Percentiles rank a stretch among this genome's conserved stretches.
Conservation (phyloP, 64 coral and sea anemone genomes). For the Montipora cactus region DNA sequence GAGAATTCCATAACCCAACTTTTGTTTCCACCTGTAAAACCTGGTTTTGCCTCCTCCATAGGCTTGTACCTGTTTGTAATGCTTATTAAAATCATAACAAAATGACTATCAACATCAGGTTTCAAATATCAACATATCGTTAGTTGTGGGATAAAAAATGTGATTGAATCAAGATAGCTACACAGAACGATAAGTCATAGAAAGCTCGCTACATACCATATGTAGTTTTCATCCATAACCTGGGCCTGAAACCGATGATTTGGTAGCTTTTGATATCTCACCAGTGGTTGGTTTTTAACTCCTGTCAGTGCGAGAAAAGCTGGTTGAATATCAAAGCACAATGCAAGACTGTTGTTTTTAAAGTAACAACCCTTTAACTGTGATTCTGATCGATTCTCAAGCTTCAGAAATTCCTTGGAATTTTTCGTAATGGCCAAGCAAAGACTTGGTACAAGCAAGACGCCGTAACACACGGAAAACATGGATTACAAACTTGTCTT, state of each 20-base stretch:
- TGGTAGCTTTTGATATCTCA: not conserved
- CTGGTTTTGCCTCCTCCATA: too few relatives aligned
- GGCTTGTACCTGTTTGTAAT: too few relatives aligned
- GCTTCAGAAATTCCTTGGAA: not conserved
- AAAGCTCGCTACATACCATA: not conserved
- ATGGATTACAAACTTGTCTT: not conserved
- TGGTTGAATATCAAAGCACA: conserved; percentile 37
- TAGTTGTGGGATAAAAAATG: not conserved
- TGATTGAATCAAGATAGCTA: too few relatives aligned
- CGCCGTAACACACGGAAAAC: not conserved
- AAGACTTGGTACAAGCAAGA: not conserved
- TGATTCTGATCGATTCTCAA: conserved; percentile 15
- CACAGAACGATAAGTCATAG: not conserved
- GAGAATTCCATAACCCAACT: too few relatives aligned
- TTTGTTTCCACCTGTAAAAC: too few relatives aligned
- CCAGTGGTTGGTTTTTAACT: not conserved
- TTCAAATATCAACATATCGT: not conserved
- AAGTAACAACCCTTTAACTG: conserved; percentile 15
- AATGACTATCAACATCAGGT: too few relatives aligned
- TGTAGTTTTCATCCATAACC: not conserved
- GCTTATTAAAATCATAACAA: too few relatives aligned
- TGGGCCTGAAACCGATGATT: not conserved
- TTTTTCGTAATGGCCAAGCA: not conserved
- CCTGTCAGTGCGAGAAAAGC: not conserved
- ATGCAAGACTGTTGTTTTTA: not conserved